A percentile compares a stretch with the other conserved stretches of the same genome.
These are phyloP conservation scores for Girardinichthys multiradiatus DNA, from an alignment of 2,113 vertebrate genomes.

Conservation along the genomic window DNA sequence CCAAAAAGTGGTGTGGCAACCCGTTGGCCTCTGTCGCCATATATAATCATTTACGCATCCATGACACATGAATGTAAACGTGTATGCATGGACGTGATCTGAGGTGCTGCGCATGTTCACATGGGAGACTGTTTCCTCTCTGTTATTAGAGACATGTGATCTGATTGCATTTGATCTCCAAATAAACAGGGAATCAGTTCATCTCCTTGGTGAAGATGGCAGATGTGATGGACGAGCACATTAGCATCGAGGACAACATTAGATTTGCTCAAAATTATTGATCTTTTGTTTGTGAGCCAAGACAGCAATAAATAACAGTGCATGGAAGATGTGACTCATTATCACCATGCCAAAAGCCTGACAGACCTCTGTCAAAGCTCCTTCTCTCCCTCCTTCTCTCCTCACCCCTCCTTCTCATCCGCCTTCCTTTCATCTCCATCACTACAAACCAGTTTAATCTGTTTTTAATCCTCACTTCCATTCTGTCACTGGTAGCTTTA, in stretches of 20 bases:
- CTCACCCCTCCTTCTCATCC: constrained; percentile 13
- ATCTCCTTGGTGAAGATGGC: constrained; percentile 81
- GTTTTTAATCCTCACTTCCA: constrained; percentile 82
- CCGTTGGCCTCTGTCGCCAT: constrained; percentile 67
- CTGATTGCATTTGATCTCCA: constrained; percentile 85
- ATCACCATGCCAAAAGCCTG: constrained; percentile 81
- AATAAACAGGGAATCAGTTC: constrained; percentile 84
- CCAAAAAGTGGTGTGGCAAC: constrained; percentile 50
- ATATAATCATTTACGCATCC: constrained; percentile 79
- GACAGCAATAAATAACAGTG: constrained; percentile 84
- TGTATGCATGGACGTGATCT: constrained; percentile 67
- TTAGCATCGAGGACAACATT: constrained; percentile 85
- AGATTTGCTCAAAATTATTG: constrained; percentile 89
- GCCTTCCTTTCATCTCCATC: constrained; percentile 61
- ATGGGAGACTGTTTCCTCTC: constrained; percentile 38
- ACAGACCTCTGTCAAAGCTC: constrained; percentile 83
- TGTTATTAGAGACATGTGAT: constrained; percentile 83
- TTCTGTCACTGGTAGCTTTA: constrained; percentile 73
- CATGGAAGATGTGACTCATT: constrained; percentile 85
- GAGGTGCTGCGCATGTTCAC: constrained; percentile 55
- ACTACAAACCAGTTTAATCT: constrained; percentile 77
- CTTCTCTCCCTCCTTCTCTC: constrained; percentile 35
- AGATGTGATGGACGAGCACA: constrained; percentile 85
- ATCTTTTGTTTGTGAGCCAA: constrained; percentile 88
- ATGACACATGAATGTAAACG: constrained; percentile 57